These are phyloP conservation scores for Phylloscopus trochilus DNA, from an alignment of 2,113 vertebrate genomes.

Conservation along the genomic window DNA sequence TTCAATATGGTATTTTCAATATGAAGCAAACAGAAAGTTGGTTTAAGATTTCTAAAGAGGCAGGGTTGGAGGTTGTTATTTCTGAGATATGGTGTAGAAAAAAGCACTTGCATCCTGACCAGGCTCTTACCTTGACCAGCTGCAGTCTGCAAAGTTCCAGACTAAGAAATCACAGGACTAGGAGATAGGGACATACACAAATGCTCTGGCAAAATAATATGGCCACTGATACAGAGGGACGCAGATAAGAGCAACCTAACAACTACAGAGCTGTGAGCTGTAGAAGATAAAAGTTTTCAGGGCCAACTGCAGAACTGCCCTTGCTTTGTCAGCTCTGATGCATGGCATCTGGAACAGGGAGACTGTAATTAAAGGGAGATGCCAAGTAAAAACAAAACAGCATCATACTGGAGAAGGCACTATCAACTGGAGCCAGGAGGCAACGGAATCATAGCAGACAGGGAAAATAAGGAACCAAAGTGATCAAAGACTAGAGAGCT, in stretches of 20 bases:
- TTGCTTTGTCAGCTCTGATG: not conserved
- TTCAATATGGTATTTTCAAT: not conserved
- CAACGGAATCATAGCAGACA: constrained; percentile 36
- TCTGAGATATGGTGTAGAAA: not conserved
- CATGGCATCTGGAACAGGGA: not conserved
- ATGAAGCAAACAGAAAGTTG: not conserved
- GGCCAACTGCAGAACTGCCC: not conserved
- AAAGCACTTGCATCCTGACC: not conserved
- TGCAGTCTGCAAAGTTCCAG: not conserved
- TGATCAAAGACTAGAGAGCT: not conserved
- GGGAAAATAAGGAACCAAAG: not conserved
- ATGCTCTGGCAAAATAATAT: not conserved
- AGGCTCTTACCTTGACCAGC: not conserved
- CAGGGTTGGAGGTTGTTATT: not conserved
- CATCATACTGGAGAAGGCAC: not conserved
- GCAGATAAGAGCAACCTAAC: not conserved
- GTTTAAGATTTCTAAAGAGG: not conserved
- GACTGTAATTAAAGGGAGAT: not conserved
- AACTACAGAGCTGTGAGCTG: not conserved
- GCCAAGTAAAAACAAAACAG: not conserved
- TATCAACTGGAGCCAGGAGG: not conserved
- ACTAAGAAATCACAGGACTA: not conserved
- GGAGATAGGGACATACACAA: not conserved
- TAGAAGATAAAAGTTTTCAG: not conserved
- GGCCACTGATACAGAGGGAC: not conserved